Evolutionary conservation across 2,888 invertebrate species (phyloP).

Genomic region (Cyrtodaria siliqua): DNA sequence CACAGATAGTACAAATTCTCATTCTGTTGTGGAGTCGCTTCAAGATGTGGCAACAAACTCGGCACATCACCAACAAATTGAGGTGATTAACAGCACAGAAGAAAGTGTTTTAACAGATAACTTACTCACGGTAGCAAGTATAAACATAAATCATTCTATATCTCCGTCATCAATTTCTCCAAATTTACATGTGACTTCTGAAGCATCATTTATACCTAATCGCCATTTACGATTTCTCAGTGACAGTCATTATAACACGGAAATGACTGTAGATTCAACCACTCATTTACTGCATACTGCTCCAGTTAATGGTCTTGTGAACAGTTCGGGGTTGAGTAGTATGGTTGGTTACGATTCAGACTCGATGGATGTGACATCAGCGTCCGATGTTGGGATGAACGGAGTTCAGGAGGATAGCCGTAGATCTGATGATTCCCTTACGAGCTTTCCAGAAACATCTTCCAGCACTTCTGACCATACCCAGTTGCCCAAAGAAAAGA

Average conservation of each 20-base stretch:
- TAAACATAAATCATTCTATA: background rate
- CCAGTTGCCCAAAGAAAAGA: slow-evolving; percentile 52
- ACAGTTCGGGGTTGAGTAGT: slow-evolving; percentile 22
- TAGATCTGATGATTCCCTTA: slow-evolving; percentile 48
- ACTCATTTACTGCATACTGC: slow-evolving; percentile 33
- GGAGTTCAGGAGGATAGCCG: slow-evolving; percentile 41
- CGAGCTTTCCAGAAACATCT: slow-evolving; percentile 19
- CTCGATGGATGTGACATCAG: slow-evolving; percentile 65
- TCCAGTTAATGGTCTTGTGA: slow-evolving; percentile 9
- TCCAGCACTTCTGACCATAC: slow-evolving; percentile 13
- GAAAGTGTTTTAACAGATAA: slow-evolving; percentile 2
- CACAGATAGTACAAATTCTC: background rate
- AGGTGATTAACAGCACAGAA: slow-evolving; percentile 13
- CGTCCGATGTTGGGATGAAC: slow-evolving; percentile 46
- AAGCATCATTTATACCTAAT: slow-evolving; percentile 35
- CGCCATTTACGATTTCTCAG: slow-evolving; percentile 50
- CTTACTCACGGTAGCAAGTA: background rate
- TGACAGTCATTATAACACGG: slow-evolving; percentile 45
- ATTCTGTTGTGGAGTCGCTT: background rate
- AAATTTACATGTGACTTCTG: slow-evolving; percentile 22
- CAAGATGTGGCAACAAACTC: background rate
- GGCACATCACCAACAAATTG: background rate
- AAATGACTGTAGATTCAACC: slow-evolving; percentile 62
- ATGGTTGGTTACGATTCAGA: slow-evolving; percentile 54
- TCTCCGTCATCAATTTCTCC: slow-evolving; percentile 15